Conservation (phyloP, 2,113 vertebrate species). For the Scomber scombrus region DNA sequence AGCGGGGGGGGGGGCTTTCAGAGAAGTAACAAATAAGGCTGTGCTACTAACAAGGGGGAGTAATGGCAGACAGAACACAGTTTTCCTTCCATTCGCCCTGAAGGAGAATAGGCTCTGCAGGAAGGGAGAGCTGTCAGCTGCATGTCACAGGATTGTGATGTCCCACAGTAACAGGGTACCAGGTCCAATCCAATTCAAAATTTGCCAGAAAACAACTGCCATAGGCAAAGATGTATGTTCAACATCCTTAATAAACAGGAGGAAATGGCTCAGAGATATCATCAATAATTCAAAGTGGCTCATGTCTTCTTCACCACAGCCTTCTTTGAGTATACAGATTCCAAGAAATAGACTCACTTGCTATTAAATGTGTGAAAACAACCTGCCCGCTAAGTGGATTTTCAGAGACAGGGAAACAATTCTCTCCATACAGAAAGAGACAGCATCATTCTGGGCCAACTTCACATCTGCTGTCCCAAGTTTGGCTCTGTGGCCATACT, state of each 20-base stretch:
- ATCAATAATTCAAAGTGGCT: constrained; percentile 81
- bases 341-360: constrained; percentile 53
- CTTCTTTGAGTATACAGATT: constrained; percentile 58
- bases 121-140: constrained; percentile 67
- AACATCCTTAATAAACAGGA: constrained; percentile 78
- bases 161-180: constrained; percentile 54
- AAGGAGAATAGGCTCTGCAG: constrained; percentile 53
- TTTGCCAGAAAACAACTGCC: constrained; percentile 64
- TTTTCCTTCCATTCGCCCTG: constrained; percentile 41
- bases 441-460: constrained; percentile 15
- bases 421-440: constrained; percentile 28
- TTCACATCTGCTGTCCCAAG: constrained; percentile 26
- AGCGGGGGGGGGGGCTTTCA: constrained; percentile 7
- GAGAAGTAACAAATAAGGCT: constrained; percentile 51
- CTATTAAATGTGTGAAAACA: constrained; percentile 66
- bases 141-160: constrained; percentile 71
- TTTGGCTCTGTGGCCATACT: constrained; percentile 21
- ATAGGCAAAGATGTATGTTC: constrained; percentile 78
- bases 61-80: constrained; percentile 46
- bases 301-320: constrained; percentile 53
- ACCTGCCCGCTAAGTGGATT: constrained; percentile 46
- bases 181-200: constrained; percentile 66
- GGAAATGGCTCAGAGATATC: constrained; percentile 73
- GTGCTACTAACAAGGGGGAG: constrained; percentile 52
- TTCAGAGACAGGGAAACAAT: constrained; percentile 24